These are phyloP conservation scores for Echinometra lucunter DNA, from an alignment of 53 echinoderm and acorn worm species.

Conservation along the genomic window DNA sequence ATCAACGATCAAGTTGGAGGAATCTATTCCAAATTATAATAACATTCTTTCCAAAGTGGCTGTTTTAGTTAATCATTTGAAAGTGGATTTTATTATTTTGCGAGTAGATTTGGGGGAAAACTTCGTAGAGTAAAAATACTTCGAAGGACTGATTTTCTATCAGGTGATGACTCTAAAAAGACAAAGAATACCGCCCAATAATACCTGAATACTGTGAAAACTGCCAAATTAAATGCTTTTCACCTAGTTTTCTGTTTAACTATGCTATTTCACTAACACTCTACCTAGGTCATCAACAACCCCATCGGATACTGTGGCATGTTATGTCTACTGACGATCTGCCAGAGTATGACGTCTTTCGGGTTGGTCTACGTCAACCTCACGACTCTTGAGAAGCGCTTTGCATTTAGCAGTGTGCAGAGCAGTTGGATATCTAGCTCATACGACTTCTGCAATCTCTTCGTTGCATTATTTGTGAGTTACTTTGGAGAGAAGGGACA, in stretches of 20 bases:
- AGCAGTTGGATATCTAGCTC: slow-evolving; percentile 82
- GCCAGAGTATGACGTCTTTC: slow-evolving; percentile 83
- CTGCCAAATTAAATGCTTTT: too few relatives aligned
- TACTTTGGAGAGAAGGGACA: slow-evolving; percentile 82
- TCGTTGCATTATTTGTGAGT: slow-evolving; percentile 78
- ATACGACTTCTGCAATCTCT: slow-evolving; percentile 81
- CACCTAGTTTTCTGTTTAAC: too few relatives aligned
- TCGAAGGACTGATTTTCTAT: neutral
- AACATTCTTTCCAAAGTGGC: too few relatives aligned
- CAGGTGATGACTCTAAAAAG: neutral
- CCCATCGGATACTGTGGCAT: slow-evolving; percentile 78
- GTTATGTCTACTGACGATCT: slow-evolving; percentile 74
- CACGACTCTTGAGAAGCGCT: slow-evolving; percentile 80
- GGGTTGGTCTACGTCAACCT: slow-evolving; percentile 84
- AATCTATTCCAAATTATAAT: too few relatives aligned
- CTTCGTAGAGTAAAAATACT: neutral
- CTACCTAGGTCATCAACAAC: slow-evolving; percentile 70
- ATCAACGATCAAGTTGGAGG: too few relatives aligned
- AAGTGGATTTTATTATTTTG: too few relatives aligned
- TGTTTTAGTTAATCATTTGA: neutral
- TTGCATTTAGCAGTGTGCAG: slow-evolving; percentile 78
- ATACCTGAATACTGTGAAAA: too few relatives aligned
- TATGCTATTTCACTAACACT: neutral
- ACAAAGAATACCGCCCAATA: too few relatives aligned
- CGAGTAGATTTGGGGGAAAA: too few relatives aligned